A percentile compares a stretch with the other conserved stretches of the same genome.
Conservation (phyloP, 1,140 invertebrate genomes). For the Manduca sexta region DNA sequence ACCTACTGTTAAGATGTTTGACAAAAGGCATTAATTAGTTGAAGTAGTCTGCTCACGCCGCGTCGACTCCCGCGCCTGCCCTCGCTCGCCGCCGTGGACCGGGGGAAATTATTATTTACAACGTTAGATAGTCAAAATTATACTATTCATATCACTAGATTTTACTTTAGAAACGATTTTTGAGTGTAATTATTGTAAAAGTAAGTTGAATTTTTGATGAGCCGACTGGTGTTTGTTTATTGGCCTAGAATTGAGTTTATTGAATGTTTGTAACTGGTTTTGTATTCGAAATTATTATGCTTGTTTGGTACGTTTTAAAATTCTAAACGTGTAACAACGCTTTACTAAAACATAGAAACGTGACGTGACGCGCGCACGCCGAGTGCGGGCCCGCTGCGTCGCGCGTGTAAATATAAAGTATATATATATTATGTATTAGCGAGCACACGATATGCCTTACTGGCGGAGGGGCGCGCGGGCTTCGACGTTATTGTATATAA, state of each 20-base stretch:
- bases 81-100: slow-evolving; percentile 19
- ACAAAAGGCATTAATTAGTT: slow-evolving; percentile 30
- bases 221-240: slow-evolving; percentile 48
- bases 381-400: slow-evolving; percentile 54
- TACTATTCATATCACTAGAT: slow-evolving; percentile 72
- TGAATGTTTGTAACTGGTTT: slow-evolving; percentile 33
- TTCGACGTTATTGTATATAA: slow-evolving; percentile 60
- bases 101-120: slow-evolving; percentile 41
- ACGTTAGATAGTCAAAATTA: slow-evolving; percentile 69
- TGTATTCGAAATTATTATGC: slow-evolving; percentile 30
- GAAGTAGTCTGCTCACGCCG: slow-evolving; percentile 14
- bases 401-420: slow-evolving; percentile 65
- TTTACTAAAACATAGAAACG: slow-evolving; percentile 56
- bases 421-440: slow-evolving; percentile 36
- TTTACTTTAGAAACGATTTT: slow-evolving; percentile 66
- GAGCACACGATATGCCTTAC: slow-evolving; percentile 49
- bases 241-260: slow-evolving; percentile 55
- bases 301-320: slow-evolving; percentile 41
- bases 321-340: slow-evolving; percentile 36
- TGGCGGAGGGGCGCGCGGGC: slow-evolving; percentile 35
- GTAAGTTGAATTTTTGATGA: slow-evolving; percentile 41
- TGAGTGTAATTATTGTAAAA: slow-evolving; percentile 30
- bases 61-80: slow-evolving; percentile 13
- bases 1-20: slow-evolving; percentile 29
- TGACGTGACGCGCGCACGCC: slow-evolving; percentile 47